These are phyloP conservation scores for Dolichopus griseipennis DNA, from an alignment of 2,888 invertebrate genomes.

Conservation along the genomic window DNA sequence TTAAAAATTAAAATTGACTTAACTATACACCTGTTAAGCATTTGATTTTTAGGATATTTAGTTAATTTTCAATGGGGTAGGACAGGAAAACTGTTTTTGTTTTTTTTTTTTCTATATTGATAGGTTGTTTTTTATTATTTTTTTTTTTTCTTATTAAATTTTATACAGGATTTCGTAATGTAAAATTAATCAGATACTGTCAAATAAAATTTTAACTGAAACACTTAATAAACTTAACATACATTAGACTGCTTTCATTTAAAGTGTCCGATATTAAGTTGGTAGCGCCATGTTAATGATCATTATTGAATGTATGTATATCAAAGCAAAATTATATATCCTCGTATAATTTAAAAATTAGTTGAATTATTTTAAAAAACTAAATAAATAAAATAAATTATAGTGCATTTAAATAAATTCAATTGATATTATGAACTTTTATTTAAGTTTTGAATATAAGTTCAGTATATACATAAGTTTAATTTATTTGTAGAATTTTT, in stretches of 20 bases:
- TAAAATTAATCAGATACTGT: background rate
- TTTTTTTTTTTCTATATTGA: background rate
- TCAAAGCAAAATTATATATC: too few species aligned
- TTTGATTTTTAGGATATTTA: background rate
- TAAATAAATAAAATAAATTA: background rate
- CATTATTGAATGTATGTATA: too few species aligned
- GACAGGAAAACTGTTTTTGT: background rate
- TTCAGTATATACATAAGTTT: too few species aligned
- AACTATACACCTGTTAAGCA: background rate
- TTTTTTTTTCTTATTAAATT: background rate
- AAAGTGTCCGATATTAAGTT: too few species aligned
- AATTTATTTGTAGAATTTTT: too few species aligned
- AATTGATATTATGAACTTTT: background rate
- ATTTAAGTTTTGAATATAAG: background rate
- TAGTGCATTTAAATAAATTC: background rate
- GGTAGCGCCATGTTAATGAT: too few species aligned
- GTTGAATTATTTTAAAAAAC: too few species aligned
- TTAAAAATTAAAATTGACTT: slow-evolving; percentile 1
- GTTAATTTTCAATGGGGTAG: background rate
- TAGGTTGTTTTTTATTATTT: background rate
- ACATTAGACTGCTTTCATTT: too few species aligned
- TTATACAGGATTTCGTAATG: background rate
- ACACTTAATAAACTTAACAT: background rate
- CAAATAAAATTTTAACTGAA: background rate
- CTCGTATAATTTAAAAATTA: too few species aligned